phyloP scores from a whole-genome alignment of 2,888 invertebrate species.

The Mythimna lalbum region DNA sequence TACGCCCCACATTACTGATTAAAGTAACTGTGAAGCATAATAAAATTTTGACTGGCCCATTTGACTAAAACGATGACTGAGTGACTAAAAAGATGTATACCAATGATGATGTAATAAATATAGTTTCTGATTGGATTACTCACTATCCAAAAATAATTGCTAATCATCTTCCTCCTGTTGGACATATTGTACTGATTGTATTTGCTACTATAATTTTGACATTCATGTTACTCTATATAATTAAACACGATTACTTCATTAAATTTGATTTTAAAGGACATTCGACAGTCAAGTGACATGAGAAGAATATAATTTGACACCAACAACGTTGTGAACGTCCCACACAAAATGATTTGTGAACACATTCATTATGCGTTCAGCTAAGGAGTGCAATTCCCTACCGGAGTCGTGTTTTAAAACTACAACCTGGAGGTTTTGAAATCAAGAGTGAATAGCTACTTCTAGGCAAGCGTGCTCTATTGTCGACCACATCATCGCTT shows the following conservation, averaged over 20 bases:
- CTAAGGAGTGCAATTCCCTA: no score
- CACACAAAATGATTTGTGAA: no score
- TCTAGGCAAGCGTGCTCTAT: no score
- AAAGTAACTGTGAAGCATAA: not conserved
- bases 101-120: conserved; percentile 15
- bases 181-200: not conserved
- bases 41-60: not conserved
- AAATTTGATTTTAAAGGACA: conserved; percentile 1
- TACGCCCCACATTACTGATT: not conserved
- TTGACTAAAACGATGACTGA: no score
- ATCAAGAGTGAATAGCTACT: no score
- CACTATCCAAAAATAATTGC: not conserved
- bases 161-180: not conserved
- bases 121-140: not conserved
- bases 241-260: conserved; percentile 15
- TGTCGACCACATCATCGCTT: no score
- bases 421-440: no score
- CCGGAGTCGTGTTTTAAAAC: no score
- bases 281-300: not conserved
- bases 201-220: not conserved
- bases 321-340: no score
- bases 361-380: no score
- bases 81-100: not conserved
- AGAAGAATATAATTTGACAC: not conserved
- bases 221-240: rapidly evolving